Evolutionary conservation across 2,888 invertebrate genomes (phyloP), one percentile per base, ranked within the genome.

Genomic region (Agonopterix subpropinquella): DNA sequence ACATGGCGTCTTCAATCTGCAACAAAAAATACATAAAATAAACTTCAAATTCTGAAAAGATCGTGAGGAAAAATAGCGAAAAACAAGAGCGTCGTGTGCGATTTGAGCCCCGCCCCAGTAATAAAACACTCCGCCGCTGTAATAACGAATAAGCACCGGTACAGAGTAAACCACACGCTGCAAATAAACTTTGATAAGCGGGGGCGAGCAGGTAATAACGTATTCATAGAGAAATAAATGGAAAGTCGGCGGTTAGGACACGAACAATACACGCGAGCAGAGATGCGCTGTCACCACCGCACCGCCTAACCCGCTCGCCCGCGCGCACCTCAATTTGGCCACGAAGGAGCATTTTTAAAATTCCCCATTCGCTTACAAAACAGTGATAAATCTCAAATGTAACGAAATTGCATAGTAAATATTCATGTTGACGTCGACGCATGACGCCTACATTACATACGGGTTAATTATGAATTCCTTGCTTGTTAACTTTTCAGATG

Each of bases 1-100:
- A 93, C 99, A 99, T 99, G 73, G 99, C 98, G 87, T 98, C 98
- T 90, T 98, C 98, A 85, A 98, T 98, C 98, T 98, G 95, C 56
- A 96, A 96, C 85, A 89, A 89, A 82, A 69, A 87, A 73, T 80
- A 73, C 63, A 80, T 69, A 73, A 70, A 73, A 72, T 82, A 75
- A 79, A 78, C 64, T 77, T 77, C 62, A 78, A 79, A 81, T 74
- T 63, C 72, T 69, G 55, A 65, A 80, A 79, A 73, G 68, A 77
- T 69, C 59, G 67, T 57, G 65, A 73, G 73, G 77, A 71, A 77
- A 75, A 79, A 80, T 77, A 71, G 73, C 66, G 73, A 80, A 84
- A 83, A 83, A 81, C 77, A 77, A 80, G 80, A 77, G 78, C 78
- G 77, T 79, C 76, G 80, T 73, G 74, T 77, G 74, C 82, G 82